Evolutionary conservation across 2,797 vertebrate species (phyloP).

Genomic region (Rhinogobio ventralis): DNA sequence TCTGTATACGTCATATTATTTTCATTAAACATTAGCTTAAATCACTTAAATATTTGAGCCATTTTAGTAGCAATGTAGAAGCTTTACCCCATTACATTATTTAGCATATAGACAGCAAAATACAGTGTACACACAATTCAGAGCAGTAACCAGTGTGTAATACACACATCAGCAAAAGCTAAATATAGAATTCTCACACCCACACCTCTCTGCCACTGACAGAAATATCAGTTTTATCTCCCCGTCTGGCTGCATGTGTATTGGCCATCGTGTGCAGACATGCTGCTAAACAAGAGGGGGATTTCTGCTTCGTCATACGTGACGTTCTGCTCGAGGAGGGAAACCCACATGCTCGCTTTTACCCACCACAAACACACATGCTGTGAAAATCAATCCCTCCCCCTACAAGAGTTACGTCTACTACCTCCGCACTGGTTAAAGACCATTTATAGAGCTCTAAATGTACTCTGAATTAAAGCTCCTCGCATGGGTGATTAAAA

Average conservation of each 20-base stretch:
- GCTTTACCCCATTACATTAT: not conserved
- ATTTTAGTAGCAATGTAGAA: not conserved
- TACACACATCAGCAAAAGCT: not conserved
- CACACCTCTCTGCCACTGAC: not conserved
- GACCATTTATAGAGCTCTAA: not conserved
- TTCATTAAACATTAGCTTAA: not conserved
- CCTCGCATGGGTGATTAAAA: not conserved
- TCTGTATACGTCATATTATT: too few species aligned
- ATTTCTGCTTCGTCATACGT: slow-evolving; percentile 28
- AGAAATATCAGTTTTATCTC: slow-evolving; percentile 7
- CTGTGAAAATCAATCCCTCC: slow-evolving; percentile 18
- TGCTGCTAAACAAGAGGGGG: slow-evolving; percentile 7
- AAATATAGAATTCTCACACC: slow-evolving; percentile 24
- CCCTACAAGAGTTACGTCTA: not conserved
- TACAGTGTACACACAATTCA: not conserved
- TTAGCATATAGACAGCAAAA: not conserved
- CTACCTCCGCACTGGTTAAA: not conserved
- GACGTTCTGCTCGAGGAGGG: slow-evolving; percentile 7
- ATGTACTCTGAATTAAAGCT: not conserved
- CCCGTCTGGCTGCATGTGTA: slow-evolving; percentile 33
- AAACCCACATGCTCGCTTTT: slow-evolving; percentile 11
- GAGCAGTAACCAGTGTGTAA: not conserved
- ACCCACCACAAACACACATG: slow-evolving; percentile 14
- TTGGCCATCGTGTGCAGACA: slow-evolving; percentile 1
- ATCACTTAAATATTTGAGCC: not conserved